phyloP scores from a whole-genome alignment of 2,888 invertebrate species.

The Keiferia lycopersicella region DNA sequence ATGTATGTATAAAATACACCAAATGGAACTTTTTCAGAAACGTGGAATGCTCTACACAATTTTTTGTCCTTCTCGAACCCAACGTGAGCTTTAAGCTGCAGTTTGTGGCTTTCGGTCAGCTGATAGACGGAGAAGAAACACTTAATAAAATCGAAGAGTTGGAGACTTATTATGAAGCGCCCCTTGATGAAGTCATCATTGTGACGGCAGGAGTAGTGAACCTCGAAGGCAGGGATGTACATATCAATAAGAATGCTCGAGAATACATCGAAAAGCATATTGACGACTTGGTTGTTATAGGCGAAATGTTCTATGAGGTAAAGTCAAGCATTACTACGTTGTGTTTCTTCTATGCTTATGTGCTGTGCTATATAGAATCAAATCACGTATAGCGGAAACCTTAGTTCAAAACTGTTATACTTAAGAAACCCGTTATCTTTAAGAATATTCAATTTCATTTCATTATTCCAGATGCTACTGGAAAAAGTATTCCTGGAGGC shows the following conservation, averaged over 20 bases:
- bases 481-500: constrained; percentile 9
- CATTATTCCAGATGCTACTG: constrained; percentile 20
- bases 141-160: constrained; percentile 83
- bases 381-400: too few relatives aligned
- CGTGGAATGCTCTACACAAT: constrained; percentile 85
- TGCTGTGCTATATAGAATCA: too few relatives aligned
- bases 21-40: constrained; percentile 71
- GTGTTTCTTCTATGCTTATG: background rate
- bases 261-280: constrained; percentile 62
- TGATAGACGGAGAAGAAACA: constrained; percentile 84
- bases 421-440: background rate
- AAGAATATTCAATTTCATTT: too few relatives aligned
- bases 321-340: background rate
- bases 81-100: constrained; percentile 86
- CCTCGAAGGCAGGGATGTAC: constrained; percentile 61
- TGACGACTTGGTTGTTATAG: constrained; percentile 58
- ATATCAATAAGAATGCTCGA: constrained; percentile 54
- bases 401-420: too few relatives aligned
- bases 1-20: too few relatives aligned
- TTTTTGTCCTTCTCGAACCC: constrained; percentile 84
- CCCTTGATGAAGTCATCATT: constrained; percentile 58
- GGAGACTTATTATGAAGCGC: constrained; percentile 83
- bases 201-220: constrained; percentile 61
- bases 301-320: constrained; percentile 57
- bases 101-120: constrained; percentile 88